Conservation (phyloP, 2,113 vertebrate species). For the Micronisus gabar region DNA sequence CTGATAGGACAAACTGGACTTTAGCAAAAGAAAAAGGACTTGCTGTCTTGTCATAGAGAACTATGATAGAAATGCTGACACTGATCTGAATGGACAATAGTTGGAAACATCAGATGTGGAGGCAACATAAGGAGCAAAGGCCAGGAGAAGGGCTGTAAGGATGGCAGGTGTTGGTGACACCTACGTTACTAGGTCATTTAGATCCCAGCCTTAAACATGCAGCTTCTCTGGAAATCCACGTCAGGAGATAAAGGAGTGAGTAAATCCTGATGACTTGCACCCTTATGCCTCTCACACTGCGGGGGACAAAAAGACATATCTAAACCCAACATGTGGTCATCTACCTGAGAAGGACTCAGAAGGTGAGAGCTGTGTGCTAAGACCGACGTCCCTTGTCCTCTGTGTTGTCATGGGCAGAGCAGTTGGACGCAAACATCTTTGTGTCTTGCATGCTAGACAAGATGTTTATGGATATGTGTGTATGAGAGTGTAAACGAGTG, state of each 20-base stretch:
- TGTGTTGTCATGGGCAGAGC: not conserved
- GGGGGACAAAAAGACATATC: not conserved
- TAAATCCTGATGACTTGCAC: not conserved
- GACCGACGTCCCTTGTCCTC: not conserved
- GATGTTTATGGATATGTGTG: not conserved
- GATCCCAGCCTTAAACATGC: not conserved
- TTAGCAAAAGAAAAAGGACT: not conserved
- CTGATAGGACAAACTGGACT: not conserved
- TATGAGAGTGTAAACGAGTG: not conserved
- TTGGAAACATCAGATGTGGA: not conserved
- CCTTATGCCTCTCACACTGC: not conserved
- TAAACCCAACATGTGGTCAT: not conserved
- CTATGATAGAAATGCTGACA: not conserved
- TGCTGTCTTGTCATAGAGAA: not conserved
- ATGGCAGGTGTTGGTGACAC: not conserved
- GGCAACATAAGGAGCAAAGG: not conserved
- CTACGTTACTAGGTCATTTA: no score
- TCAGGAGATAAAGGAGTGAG: no score
- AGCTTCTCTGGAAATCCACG: not conserved
- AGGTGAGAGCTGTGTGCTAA: not conserved
- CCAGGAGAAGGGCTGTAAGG: not conserved
- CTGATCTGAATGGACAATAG: not conserved
- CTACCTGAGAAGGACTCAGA: not conserved
- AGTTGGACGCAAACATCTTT: not conserved
- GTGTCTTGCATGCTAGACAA: not conserved